phyloP scores from a whole-genome alignment of 2,797 vertebrate genomes.

The Yasuhikotakia modesta region DNA sequence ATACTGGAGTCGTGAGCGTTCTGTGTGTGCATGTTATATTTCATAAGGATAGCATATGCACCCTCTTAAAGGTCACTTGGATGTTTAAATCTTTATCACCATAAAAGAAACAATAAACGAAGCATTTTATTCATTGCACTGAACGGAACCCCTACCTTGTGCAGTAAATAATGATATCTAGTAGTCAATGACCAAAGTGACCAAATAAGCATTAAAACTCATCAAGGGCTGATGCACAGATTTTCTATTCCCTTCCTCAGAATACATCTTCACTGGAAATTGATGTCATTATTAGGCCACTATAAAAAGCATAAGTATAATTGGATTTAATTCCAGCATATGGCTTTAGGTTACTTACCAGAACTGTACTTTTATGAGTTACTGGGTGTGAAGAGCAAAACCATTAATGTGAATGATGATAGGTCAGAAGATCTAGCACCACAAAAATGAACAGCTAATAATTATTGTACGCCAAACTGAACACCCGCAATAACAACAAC shows the following conservation, averaged over 20 bases:
- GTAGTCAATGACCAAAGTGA: slow-evolving; percentile 21
- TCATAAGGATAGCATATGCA: slow-evolving; percentile 26
- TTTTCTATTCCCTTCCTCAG: slow-evolving; percentile 29
- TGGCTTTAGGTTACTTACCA: slow-evolving; percentile 57
- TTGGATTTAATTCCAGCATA: slow-evolving; percentile 48
- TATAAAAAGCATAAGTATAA: slow-evolving; percentile 53
- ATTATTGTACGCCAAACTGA: slow-evolving; percentile 45
- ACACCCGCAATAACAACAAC: slow-evolving; percentile 48
- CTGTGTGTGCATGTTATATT: slow-evolving; percentile 13
- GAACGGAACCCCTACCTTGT: slow-evolving; percentile 11
- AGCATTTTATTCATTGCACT: slow-evolving; percentile 8
- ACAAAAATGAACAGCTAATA: slow-evolving; percentile 51
- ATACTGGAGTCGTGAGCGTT: slow-evolving; percentile 4
- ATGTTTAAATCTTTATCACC: slow-evolving; percentile 18
- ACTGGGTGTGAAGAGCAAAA: slow-evolving; percentile 25
- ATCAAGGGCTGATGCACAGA: slow-evolving; percentile 42
- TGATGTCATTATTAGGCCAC: slow-evolving; percentile 44
- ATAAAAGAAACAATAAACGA: not conserved
- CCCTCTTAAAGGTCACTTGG: slow-evolving; percentile 42
- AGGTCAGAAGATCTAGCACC: slow-evolving; percentile 52
- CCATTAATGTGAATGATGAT: slow-evolving; percentile 29
- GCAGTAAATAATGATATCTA: not conserved
- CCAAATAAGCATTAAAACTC: slow-evolving; percentile 24
- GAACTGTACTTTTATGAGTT: slow-evolving; percentile 34
- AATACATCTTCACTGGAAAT: slow-evolving; percentile 24